These are phyloP conservation scores for Pseudomyrmex sp. DNA, from an alignment of 1,140 invertebrate species.

Conservation along the genomic window DNA sequence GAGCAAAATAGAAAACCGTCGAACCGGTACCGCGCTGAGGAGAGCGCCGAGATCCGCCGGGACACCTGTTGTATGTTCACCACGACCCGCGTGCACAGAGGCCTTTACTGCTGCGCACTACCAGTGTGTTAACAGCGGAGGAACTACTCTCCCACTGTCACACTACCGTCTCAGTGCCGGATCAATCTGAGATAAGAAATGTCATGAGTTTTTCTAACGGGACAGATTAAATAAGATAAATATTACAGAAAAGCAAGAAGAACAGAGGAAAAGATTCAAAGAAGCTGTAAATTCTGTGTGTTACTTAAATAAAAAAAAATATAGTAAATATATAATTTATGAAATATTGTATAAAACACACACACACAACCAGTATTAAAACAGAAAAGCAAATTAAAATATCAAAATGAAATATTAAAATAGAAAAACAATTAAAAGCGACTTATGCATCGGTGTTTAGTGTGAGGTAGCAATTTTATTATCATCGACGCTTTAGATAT, in stretches of 20 bases:
- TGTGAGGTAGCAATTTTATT: neutral
- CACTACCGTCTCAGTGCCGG: constrained; percentile 27
- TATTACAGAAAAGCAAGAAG: too few species aligned
- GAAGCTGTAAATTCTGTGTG: too few species aligned
- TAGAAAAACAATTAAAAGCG: too few species aligned
- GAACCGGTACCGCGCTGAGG: constrained; percentile 45
- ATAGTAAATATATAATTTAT: neutral
- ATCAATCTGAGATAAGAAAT: constrained; percentile 2
- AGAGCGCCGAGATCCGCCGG: constrained; percentile 40
- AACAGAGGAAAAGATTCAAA: too few species aligned
- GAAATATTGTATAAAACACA: neutral
- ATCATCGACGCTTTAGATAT: neutral
- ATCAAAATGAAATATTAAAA: too few species aligned
- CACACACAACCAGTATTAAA: too few species aligned
- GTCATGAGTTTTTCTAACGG: neutral
- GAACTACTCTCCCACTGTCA: constrained; percentile 72
- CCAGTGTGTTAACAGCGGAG: constrained; percentile 59
- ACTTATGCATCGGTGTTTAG: too few species aligned
- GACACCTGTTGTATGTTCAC: constrained; percentile 76
- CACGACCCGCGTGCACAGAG: constrained; percentile 70
- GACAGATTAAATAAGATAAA: too few species aligned
- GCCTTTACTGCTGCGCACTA: constrained; percentile 76
- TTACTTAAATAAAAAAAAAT: neutral
- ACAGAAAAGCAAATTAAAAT: too few species aligned
- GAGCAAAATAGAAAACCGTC: constrained; percentile 46